A percentile compares a stretch with the other conserved stretches of the same genome.
phyloP scores from a whole-genome alignment of 2,113 vertebrate species.

The Mobula hypostoma region DNA sequence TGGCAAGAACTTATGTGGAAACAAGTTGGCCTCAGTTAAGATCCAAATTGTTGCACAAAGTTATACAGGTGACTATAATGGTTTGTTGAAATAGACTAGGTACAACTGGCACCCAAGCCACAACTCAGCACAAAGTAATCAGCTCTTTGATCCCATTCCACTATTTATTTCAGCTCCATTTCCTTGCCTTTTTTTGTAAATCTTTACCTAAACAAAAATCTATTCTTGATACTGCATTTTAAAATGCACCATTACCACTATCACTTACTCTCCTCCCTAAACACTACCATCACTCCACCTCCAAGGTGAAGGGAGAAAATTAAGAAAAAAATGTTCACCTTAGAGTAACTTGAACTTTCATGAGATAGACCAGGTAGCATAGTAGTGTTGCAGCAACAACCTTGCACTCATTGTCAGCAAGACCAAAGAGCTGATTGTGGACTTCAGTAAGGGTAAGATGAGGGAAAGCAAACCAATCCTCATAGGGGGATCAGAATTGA shows the following conservation, averaged over 20 bases:
- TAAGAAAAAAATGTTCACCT: not conserved
- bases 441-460: no score
- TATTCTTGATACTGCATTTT: no score
- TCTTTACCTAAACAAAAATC: not conserved
- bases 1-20: not conserved
- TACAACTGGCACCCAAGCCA: not conserved
- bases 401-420: no score
- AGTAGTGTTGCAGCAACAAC: no score
- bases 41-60: not conserved
- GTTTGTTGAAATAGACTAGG: not conserved
- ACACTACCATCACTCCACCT: not conserved
- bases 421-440: no score
- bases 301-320: not conserved
- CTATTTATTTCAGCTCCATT: not conserved
- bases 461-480: no score
- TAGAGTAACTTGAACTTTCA: not conserved
- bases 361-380: no score
- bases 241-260: no score
- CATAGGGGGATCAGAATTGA: no score
- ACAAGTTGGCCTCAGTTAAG: not conserved
- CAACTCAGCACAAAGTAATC: not conserved
- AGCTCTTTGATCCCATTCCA: not conserved
- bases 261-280: no score
- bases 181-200: not conserved
- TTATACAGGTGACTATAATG: not conserved